A percentile compares a stretch with the other conserved stretches of the same genome.
Conservation (phyloP, 2,113 vertebrate species). For the Thamnophis sirtalis region DNA sequence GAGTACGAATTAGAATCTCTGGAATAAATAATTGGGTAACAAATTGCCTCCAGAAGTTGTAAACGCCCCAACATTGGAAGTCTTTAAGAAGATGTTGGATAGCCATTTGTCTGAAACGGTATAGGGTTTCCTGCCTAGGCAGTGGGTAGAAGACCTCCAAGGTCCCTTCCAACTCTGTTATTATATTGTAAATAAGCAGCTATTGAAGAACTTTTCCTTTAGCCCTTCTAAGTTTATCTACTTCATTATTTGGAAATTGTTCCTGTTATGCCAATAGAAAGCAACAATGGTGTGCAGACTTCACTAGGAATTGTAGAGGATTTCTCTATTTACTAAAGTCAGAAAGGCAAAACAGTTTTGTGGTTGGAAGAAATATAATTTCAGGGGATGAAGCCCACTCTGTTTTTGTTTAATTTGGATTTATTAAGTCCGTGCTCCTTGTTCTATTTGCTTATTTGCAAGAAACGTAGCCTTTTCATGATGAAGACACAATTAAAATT, state of each 20-base stretch:
- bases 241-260: not conserved
- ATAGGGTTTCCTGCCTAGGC: no score
- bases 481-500: not conserved
- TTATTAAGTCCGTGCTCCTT: conserved; percentile 36
- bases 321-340: conserved; percentile 64
- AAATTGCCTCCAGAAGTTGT: not conserved
- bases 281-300: not conserved
- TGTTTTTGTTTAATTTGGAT: conserved; percentile 52
- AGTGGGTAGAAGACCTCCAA: no score
- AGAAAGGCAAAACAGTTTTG: conserved; percentile 65
- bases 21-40: not conserved
- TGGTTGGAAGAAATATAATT: conserved; percentile 60
- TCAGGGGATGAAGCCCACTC: conserved; percentile 48
- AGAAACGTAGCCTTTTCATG: not conserved
- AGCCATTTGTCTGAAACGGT: no score
- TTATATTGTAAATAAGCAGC: not conserved
- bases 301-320: not conserved
- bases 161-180: no score
- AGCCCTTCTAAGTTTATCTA: not conserved
- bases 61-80: no score
- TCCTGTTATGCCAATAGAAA: not conserved
- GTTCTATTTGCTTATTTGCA: conserved; percentile 31
- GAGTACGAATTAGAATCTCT: not conserved
- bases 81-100: no score
- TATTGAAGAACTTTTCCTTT: not conserved